Evolutionary conservation across 2,797 vertebrate genomes (phyloP), one percentile per base, ranked within the genome.

Genomic region (Smutsia gigantea): DNA sequence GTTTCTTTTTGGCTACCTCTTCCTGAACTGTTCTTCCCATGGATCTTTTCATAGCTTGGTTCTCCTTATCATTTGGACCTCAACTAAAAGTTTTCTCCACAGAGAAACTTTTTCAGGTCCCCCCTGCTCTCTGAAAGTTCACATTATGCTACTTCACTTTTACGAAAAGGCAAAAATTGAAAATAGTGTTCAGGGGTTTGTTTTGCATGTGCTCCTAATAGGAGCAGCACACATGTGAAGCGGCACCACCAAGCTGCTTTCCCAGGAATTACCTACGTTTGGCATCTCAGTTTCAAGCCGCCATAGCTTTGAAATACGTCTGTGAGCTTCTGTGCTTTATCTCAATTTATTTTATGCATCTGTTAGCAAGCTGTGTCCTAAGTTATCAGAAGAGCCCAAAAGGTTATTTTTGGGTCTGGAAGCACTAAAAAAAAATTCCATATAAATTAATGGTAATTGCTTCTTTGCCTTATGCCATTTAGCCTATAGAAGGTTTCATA

Each of bases 1-100:
- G 31, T 64, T 95, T 95, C 53, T 92, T 77, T 75, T 85, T 59
- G 14, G 57, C 49, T 93, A 86, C 59, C 31, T 59, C 63, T 82
- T 59, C 29, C 57, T 85, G 11, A 15, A 31, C 39, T 94, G 78
- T n/a, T 88, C 39, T 34, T 82, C 94, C 49, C 2, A 15, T 12
- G 78, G 68, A 86, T 71, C 72, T 94, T 82, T 83, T 51, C 37
- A 34, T 17, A 74, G 17, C 46, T 69, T 21, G n/a, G 68, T 57
- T 77, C n/a, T 88, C 57, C 15, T 96, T 69, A 71, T 49, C 14
- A 77, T 66, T 72, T 92, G 55, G 19, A 29, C 11, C 46, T 90
- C 81, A 59, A 77, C 31, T 75, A 27, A 92, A 90, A 77, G 19
- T 27, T 68, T 39, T 34, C 37, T 29, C 51, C 27, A 79, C 31